These are phyloP conservation scores for Spilosoma lubricipeda DNA, from an alignment of 2,888 invertebrate genomes.

Conservation along the genomic window DNA sequence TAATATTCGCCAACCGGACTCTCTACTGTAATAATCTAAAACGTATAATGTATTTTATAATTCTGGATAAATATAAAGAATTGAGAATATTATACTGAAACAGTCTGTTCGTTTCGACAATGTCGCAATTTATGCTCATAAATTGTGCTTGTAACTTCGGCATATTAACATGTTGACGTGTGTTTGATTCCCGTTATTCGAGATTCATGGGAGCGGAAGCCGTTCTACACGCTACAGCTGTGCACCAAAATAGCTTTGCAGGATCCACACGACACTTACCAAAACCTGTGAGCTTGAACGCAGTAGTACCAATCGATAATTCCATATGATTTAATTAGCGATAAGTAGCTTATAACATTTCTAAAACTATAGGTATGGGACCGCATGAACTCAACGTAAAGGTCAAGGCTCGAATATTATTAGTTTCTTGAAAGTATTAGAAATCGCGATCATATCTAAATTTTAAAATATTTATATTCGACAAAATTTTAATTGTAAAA, in stretches of 20 bases:
- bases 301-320: constrained; percentile 27
- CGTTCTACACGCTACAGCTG: constrained; percentile 34
- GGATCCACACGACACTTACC: constrained; percentile 31
- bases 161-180: constrained; percentile 49
- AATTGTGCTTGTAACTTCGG: constrained; percentile 28
- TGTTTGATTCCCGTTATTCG: constrained; percentile 44
- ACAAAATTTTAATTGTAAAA: constrained; percentile 47
- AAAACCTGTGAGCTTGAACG: constrained; percentile 15
- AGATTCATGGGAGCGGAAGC: constrained; percentile 51
- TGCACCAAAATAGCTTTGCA: constrained; percentile 38
- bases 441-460: constrained; percentile 25
- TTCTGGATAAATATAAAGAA: constrained; percentile 14
- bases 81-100: constrained; percentile 14
- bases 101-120: constrained; percentile 18
- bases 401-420: constrained; percentile 42
- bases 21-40: constrained; percentile 14
- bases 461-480: constrained; percentile 31
- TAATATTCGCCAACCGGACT: constrained; percentile 28
- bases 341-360: constrained; percentile 43
- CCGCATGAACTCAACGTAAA: constrained; percentile 34
- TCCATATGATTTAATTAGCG: constrained; percentile 46
- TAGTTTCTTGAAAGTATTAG: constrained; percentile 35
- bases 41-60: not conserved
- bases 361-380: constrained; percentile 31
- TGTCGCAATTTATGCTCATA: constrained; percentile 24